Conservation (phyloP, 2,113 vertebrate genomes). For the Microcebus lehilahytsara region DNA sequence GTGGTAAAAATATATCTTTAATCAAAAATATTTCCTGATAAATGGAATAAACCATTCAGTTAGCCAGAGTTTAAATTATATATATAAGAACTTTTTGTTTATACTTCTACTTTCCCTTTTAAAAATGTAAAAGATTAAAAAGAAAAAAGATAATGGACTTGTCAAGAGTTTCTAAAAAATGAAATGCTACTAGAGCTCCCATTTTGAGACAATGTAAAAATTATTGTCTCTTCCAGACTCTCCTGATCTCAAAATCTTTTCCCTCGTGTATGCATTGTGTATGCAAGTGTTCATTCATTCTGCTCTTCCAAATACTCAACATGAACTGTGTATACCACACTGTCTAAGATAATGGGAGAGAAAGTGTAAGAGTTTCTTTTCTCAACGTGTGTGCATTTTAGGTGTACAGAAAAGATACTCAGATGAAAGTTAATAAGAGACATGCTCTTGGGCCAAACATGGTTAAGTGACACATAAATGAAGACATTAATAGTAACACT, state of each 20-base stretch:
- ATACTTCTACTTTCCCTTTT: background rate
- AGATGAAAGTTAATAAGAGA: background rate
- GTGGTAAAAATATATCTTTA: conserved; percentile 10
- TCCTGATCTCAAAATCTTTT: too few relatives aligned
- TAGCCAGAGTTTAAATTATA: background rate
- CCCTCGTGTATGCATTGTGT: too few relatives aligned
- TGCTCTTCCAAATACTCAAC: background rate
- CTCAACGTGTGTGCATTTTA: background rate
- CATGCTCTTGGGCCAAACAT: background rate
- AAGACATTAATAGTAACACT: background rate
- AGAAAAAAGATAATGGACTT: background rate
- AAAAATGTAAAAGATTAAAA: background rate
- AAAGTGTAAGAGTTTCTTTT: background rate
- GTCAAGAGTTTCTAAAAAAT: background rate
- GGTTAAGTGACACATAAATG: background rate
- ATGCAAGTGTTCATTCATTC: background rate
- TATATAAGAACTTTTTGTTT: background rate
- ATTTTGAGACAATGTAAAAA: background rate
- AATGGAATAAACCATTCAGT: background rate
- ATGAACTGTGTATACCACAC: background rate
- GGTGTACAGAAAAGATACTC: background rate
- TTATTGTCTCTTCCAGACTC: background rate
- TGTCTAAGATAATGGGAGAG: background rate
- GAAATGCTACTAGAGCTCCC: background rate
- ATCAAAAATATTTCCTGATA: background rate